Base-by-base conservation (phyloP, 2,797 vertebrate species). In the Chlorospingus semifuscus region DNA sequence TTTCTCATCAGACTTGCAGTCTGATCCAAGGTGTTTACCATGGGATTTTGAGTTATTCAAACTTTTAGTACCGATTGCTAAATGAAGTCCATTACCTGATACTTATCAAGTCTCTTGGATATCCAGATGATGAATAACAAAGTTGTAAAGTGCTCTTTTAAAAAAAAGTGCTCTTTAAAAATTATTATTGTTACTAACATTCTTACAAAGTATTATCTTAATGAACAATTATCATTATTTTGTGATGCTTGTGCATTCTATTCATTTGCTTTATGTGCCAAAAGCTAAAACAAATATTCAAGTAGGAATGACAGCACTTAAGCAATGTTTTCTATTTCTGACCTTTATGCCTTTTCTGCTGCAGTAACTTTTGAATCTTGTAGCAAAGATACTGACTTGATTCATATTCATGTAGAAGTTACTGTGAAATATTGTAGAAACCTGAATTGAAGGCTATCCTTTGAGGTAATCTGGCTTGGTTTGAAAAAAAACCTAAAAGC, bases 131-230 rank as follows among this genome's bases (percentile, higher is more conserved):
- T 44, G 19, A 81, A 47, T 60, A 65, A 50, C 8, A 26, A 72
- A 87, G 15, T 4, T 44, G 3, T 32, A 32, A 86, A 75, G 0
- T 8, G 5, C 2, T 44, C 29, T 22, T 46, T 65, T 4, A 2
- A 0, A 8, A 8, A 7, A 39, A 36, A n/a, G n/a, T n/a, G n/a
- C n/a, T n/a, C n/a, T n/a, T n/a, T n/a, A 8, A 7, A 39, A 12
- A 21, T 37, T 61, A 19, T 49, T 52, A 14, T 57, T 27, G 24
- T 8, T 15, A n/a, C n/a, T 27, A 52, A 49, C 30, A 10, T 7
- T 8, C 18, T 70, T 81, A 42, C 7, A 56, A 7, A 2, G 6
- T 66, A 9, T 50, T 64, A 34, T 30, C 14, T 20, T 61, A 60
- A 55, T 14, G 55, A 83, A 44, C 6, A 32, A 3, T 5, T 32